phyloP scores from a whole-genome alignment of 1,140 invertebrate species.

The Tetragnatha versicolor region DNA sequence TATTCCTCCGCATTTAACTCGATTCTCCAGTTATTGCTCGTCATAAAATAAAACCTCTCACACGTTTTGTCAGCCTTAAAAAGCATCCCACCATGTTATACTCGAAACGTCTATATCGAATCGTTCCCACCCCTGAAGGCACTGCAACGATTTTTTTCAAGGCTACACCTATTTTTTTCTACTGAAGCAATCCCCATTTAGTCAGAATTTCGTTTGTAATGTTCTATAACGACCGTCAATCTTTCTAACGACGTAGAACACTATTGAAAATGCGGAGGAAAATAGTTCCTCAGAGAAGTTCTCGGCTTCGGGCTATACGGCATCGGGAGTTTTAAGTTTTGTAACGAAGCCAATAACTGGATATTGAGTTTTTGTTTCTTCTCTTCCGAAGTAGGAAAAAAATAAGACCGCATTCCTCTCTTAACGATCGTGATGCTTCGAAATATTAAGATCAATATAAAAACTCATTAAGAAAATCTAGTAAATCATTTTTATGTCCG shows the following conservation, averaged over 20 bases:
- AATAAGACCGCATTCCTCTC: constrained; percentile 1
- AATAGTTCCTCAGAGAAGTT: constrained; percentile 15
- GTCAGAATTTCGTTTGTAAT: constrained; percentile 49
- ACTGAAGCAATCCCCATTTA: constrained; percentile 5
- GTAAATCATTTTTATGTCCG: constrained; percentile 41
- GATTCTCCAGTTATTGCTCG: too few species aligned
- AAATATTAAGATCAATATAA: constrained; percentile 32
- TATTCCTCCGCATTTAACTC: too few species aligned
- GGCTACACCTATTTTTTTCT: background rate
- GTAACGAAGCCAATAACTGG: constrained; percentile 53
- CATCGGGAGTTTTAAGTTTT: constrained; percentile 41
- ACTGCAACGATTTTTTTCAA: constrained; percentile 8
- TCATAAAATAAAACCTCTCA: too few species aligned
- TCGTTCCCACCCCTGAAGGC: background rate
- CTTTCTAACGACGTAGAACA: constrained; percentile 39
- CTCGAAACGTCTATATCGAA: too few species aligned
- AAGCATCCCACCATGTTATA: too few species aligned
- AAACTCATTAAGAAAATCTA: constrained; percentile 34
- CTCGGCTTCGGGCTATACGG: constrained; percentile 12
- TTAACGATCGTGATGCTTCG: constrained; percentile 31
- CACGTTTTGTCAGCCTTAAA: too few species aligned
- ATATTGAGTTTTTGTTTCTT: constrained; percentile 48
- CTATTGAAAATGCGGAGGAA: constrained; percentile 48
- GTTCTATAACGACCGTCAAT: constrained; percentile 49
- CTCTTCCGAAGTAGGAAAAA: background rate